Conservation (phyloP, 2,888 invertebrate genomes). For the Lycocerus yunnanus region DNA sequence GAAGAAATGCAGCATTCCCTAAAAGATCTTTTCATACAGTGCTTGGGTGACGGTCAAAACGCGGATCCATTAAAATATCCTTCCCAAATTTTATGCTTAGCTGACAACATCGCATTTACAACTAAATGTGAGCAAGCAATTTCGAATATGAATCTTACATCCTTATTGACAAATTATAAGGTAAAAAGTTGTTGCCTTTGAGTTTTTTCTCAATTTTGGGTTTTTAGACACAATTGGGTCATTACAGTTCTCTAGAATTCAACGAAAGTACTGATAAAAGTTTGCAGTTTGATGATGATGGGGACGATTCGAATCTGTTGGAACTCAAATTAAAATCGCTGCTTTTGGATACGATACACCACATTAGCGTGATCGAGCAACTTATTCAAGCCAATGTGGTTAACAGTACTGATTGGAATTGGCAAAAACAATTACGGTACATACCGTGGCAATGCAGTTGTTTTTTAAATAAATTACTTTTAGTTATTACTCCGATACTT, state of each 20-base stretch:
- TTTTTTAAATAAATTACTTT: conserved; percentile 14
- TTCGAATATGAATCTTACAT: conserved; percentile 63
- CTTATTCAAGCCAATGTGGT: conserved; percentile 73
- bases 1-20: conserved; percentile 81
- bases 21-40: conserved; percentile 67
- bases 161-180: conserved; percentile 58
- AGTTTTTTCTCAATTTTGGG: background rate
- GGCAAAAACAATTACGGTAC: conserved; percentile 92
- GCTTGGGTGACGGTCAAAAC: conserved; percentile 59
- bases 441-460: background rate
- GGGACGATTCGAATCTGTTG: conserved; percentile 44
- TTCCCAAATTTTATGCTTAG: conserved; percentile 82
- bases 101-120: conserved; percentile 85
- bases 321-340: conserved; percentile 88
- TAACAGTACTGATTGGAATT: conserved; percentile 80
- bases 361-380: conserved; percentile 79
- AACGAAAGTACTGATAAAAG: conserved; percentile 35
- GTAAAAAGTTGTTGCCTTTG: conserved; percentile 39
- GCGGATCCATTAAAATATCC: conserved; percentile 68
- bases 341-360: conserved; percentile 92
- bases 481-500: conserved; percentile 71
- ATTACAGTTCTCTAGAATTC: conserved; percentile 58
- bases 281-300: conserved; percentile 20
- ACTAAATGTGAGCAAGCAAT: conserved; percentile 83
- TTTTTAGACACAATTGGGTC: conserved; percentile 56